Base-by-base conservation (phyloP, 2,797 vertebrate species). In the Acipenser oxyrinchus region DNA sequence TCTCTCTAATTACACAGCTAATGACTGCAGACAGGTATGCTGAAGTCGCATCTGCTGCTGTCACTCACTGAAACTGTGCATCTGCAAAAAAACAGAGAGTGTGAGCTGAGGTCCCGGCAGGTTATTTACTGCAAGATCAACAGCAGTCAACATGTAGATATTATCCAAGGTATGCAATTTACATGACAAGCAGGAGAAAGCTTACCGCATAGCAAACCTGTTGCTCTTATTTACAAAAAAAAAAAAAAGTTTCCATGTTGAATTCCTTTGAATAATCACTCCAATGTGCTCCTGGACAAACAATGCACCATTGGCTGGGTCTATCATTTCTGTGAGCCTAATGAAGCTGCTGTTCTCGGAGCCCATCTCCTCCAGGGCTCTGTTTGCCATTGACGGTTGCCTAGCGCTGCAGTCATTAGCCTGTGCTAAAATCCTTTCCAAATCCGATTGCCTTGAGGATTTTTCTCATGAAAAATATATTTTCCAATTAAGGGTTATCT, bases 371-470 rank as follows among this genome's bases (percentile, higher is more conserved):
- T 37, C 3, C 51, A 79, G 78, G 75, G 53, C 75, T 74, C 72
- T 82, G 74, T 81, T 83, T 77, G 66, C 67, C 68, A 71, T 69
- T 71, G 60, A 72, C 69, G 64, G 81, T 86, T 86, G 82, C 86
- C 83, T 83, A 81, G 85, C 75, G 23, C 79, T 77, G 74, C 70
- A 76, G 83, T 86, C 77, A 84, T 87, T 82, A 85, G 74, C 15
- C 15, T 18, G 15, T 18, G 15, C 15, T 18, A 18, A 18, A 18
- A 18, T 18, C 15, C 15, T 18, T 18, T 18, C 15, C 15, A 18
- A 18, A 18, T 18, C 15, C 15, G 15, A 18, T 18, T 18, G 15
- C 15, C 15, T 18, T 18, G 15, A 18, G 15, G 15, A 18, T 18
- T 18, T 18, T 18, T 18, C 15, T 18, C 15, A 37, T 37, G 4